phyloP scores from a whole-genome alignment of 2,113 vertebrate genomes.

The Peromyscus leucopus region DNA sequence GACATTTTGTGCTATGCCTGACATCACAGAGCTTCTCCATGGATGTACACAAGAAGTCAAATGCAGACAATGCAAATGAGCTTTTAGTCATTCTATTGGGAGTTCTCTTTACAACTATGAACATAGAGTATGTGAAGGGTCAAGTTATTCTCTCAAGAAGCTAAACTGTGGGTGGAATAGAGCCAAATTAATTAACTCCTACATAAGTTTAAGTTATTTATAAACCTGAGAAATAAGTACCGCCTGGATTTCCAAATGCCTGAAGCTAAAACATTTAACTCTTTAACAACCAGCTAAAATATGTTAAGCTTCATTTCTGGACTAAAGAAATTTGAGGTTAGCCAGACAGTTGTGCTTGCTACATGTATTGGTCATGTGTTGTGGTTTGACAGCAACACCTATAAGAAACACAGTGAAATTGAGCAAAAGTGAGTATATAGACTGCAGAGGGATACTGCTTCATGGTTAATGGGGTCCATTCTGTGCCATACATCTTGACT shows the following conservation, averaged over 20 bases:
- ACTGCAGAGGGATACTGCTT: background rate
- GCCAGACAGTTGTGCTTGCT: background rate
- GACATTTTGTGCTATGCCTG: constrained; percentile 27
- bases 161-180: constrained; percentile 68
- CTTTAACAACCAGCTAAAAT: constrained; percentile 50
- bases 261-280: constrained; percentile 53
- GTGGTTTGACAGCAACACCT: background rate
- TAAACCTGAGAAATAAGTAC: constrained; percentile 74
- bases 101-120: constrained; percentile 66
- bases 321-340: constrained; percentile 8
- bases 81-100: constrained; percentile 54
- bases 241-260: constrained; percentile 64
- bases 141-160: constrained; percentile 71
- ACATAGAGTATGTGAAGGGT: constrained; percentile 46
- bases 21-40: constrained; percentile 18
- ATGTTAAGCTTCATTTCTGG: background rate
- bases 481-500: background rate
- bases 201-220: constrained; percentile 77
- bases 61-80: constrained; percentile 44
- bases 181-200: constrained; percentile 81
- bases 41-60: background rate
- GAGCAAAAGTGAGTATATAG: background rate
- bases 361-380: background rate
- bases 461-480: background rate
- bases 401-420: constrained; percentile 20